Conservation (phyloP, 2,888 invertebrate species). For the Saturnia pavonia region DNA sequence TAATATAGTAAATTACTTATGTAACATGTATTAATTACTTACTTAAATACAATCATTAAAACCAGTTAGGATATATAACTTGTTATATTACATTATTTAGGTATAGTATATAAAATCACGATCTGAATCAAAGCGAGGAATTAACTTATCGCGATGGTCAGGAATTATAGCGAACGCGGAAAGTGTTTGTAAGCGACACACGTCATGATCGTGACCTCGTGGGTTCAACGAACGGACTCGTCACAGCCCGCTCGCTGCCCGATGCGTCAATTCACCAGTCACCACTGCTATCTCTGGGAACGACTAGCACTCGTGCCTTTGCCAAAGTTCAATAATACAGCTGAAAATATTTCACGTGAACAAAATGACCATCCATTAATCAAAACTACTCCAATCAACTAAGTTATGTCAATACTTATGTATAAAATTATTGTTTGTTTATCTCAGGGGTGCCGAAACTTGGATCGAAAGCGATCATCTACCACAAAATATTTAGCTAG, state of each 20-base stretch:
- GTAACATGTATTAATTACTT: no score
- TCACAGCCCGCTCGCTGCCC: constrained; percentile 59
- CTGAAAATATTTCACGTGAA: constrained; percentile 15
- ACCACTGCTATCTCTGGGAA: constrained; percentile 38
- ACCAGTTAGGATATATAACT: not conserved
- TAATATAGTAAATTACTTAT: no score
- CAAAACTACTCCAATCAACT: constrained; percentile 9
- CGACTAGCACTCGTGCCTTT: constrained; percentile 33
- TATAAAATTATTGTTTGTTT: not conserved
- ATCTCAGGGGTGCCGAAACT: no score
- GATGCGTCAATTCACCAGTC: constrained; percentile 60
- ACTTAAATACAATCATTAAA: not conserved
- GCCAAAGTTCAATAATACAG: constrained; percentile 17
- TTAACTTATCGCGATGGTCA: constrained; percentile 28
- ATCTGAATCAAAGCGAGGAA: constrained; percentile 10
- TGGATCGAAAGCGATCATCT: no score
- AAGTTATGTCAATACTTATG: not conserved
- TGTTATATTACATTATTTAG: not conserved
- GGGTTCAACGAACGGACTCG: constrained; percentile 78
- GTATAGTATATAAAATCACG: not conserved
- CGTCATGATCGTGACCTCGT: constrained; percentile 78
- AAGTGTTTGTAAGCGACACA: constrained; percentile 49
- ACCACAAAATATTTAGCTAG: no score
- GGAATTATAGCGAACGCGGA: constrained; percentile 44
- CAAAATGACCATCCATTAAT: not conserved